Evolutionary conservation across 2,888 invertebrate species (phyloP), one percentile per base, ranked within the genome.

Genomic region (Acleris sparsana): DNA sequence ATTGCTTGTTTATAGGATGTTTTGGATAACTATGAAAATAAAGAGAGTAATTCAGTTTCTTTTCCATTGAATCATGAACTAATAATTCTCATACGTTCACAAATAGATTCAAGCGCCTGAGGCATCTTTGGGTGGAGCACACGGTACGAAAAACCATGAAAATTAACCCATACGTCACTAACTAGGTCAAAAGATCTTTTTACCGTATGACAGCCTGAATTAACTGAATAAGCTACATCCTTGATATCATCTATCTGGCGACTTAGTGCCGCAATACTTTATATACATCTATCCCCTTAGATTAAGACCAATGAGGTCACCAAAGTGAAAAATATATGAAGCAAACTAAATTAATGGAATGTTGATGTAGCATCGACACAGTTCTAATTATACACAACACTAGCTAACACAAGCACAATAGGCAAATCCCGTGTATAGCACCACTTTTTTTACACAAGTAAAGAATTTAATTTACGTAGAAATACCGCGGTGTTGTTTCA

Each of bases 231-330:
- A 16, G 44, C 25, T 55, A 18, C 25, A 60, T 55, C 60, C 44
- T 51, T 51, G 64, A 60, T 43, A 49, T 29, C 18, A 16, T 18
- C 13, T n/a, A 56, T 33, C 25, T 20, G 56, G 49, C 55, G 18
- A 39, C 39, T 33, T 33, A 39, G 39, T 39, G 39, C 39, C 39
- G 4, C 39, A 59, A 5, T 9, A 7, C 53, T 60, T 55, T 29
- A 58, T 20, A 60, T 51, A 62, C 55, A 63, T 52, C 49, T 51
- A 61, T 59, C 46, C 13, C 17, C 57, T 44, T 57, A 69, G 59
- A 71, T 69, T 70, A 72, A 75, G 80, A 78, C 75, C 77, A 75
- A 72, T 84, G 87, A 86, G 84, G 75, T 87, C 87, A 86, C 82
- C 77, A 70, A 62, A 69, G 49, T 33, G 55, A 51, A 60, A 61